phyloP scores from a whole-genome alignment of 2,888 invertebrate species.

The Eupithecia vulgata region DNA sequence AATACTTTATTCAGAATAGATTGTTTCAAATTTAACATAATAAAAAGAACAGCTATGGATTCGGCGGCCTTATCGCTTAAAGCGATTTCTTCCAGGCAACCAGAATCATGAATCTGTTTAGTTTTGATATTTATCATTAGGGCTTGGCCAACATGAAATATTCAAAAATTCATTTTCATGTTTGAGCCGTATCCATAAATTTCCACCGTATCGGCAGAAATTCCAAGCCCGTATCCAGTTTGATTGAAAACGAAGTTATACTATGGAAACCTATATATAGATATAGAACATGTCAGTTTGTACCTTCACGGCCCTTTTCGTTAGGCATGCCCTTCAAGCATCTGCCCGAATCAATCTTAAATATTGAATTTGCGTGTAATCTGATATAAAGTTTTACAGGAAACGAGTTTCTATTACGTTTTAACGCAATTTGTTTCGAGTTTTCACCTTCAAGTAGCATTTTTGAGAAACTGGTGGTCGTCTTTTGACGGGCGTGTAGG shows the following conservation, averaged over 20 bases:
- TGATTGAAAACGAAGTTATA: conserved; percentile 29
- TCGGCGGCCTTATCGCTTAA: no score
- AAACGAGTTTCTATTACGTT: conserved; percentile 83
- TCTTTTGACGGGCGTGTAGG: background rate
- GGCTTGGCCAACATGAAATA: background rate
- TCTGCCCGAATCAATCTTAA: conserved; percentile 83
- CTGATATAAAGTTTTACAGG: conserved; percentile 80
- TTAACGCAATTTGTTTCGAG: conserved; percentile 82
- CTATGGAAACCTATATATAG: conserved; percentile 4
- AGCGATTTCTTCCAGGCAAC: no score
- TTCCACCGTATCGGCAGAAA: conserved; percentile 3
- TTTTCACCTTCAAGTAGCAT: conserved; percentile 70
- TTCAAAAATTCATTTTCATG: conserved; percentile 10
- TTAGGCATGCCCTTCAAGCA: conserved; percentile 68
- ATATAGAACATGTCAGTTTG: conserved; percentile 16
- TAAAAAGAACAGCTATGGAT: no score
- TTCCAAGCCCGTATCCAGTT: conserved; percentile 18
- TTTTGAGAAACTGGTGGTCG: background rate
- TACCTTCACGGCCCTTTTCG: conserved; percentile 57
- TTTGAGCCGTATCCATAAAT: background rate
- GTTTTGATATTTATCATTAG: background rate
- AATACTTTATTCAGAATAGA: no score
- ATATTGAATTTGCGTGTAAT: conserved; percentile 83
- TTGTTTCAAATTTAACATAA: no score
- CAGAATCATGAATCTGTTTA: no score